Evolutionary conservation across 2,888 invertebrate species (phyloP), one percentile per base, ranked within the genome.

Genomic region (Idaea straminata): DNA sequence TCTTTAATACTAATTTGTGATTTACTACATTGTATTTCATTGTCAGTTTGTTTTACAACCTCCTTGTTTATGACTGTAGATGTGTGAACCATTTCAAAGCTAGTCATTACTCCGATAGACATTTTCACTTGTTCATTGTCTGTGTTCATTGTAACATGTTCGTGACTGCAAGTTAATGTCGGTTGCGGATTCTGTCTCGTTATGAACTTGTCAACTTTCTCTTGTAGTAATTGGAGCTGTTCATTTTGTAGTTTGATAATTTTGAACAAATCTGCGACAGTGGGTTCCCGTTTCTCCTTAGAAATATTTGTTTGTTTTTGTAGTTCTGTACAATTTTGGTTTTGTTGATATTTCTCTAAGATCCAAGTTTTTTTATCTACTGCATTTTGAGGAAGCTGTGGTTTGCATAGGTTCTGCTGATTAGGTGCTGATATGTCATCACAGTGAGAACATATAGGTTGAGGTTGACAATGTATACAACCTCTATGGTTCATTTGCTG

Each of bases 101-200:
- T 95, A 1, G 95, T 95, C 94, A 95, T 96, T 3, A 96, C 94
- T 66, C 95, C 95, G 64, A 96, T 95, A 0, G 96, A 95, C 76
- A 95, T 94, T 84, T 94, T 95, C 74, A 86, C 93, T 66, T 83
- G 84, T 69, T 83, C 87, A 68, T 83, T 84, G 82, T 86, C 83
- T 74, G 82, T 76, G 81, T 84, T 78, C 72, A 91, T 70, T 61
- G 85, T 77, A 5, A 87, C 82, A 69, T 87, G 85, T 67, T 88
- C 85, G 3, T 83, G 79, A 15, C 83, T 77, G 71, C 77, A 83
- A 61, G 84, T 86, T 68, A 86, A 80, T 15, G 80, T 69, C 25
- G 79, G 80, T 47, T 74, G 80, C 61, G 77, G 78, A 63, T 80
- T 83, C 62, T 76, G 83, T 1, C 74, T 70, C 6, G 83, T 77